Base-by-base conservation (phyloP, 2,797 vertebrate species). In the Poecilia wingei region DNA sequence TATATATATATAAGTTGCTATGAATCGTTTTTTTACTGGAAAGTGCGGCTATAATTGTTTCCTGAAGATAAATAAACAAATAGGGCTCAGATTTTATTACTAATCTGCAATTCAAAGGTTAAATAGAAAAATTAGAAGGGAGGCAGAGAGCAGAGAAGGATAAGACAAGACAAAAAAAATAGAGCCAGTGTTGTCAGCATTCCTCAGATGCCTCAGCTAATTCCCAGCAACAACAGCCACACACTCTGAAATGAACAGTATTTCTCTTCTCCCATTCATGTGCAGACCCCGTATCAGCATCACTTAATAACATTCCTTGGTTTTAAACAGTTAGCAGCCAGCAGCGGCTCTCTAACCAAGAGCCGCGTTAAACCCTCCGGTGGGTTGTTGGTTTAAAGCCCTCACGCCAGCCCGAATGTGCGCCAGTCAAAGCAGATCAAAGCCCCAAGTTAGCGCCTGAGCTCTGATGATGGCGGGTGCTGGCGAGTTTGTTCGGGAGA, bases 171-270 rank as follows among this genome's bases (percentile, higher is more conserved):
- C 72, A 49, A 74, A 33, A 1, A 69, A 82, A 92, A 89, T 81
- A 85, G 76, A 83, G 85, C 73, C 86, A 36, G 84, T 91, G 90
- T 94, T 93, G 93, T 93, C 89, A 80, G 91, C 93, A 98, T 98
- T 98, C 97, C 94, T 95, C 88, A 95, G 94, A 98, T 99, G 96
- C 96, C 95, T 93, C 84, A 86, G 94, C 93, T 97, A 98, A 98
- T 97, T 96, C 96, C 95, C 93, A 96, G 96, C 86, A 78, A 96
- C 94, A 97, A 97, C 96, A 96, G 91, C 90, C 91, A 89, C 93
- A 95, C 95, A 93, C 96, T 97, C 95, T 96, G 96, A 97, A 98
- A 98, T 97, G 96, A 97, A 98, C 97, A 98, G 97, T 98, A 98
- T 97, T 96, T 98, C 96, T 97, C 97, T 98, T 97, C 95, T 96